Percentiles rank a stretch among this genome's conserved stretches.
phyloP scores from a whole-genome alignment of 2,888 invertebrate species.

The Caradrina clavipalpis region DNA sequence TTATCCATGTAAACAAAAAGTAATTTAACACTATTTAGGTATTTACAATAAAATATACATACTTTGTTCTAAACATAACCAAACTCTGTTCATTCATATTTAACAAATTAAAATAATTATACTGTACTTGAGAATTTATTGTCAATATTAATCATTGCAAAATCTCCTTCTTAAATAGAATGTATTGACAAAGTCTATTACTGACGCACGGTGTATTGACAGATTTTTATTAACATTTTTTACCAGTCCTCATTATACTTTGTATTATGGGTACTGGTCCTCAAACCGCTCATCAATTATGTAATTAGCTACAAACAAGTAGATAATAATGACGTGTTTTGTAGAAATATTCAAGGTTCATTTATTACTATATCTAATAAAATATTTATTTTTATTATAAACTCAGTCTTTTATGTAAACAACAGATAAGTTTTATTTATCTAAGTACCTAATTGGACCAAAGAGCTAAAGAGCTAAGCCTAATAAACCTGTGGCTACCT shows the following conservation, averaged over 20 bases:
- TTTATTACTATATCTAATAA: no score
- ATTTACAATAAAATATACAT: conserved; percentile 6
- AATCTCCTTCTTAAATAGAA: neutral
- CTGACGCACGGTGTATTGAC: neutral
- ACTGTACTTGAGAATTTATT: neutral
- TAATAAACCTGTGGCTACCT: neutral
- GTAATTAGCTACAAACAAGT: neutral
- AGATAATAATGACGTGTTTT: no score
- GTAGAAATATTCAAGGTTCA: no score
- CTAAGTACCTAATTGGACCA: neutral
- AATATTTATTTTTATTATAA: conserved; percentile 9
- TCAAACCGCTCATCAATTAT: neutral
- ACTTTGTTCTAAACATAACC: neutral
- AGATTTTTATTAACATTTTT: neutral
- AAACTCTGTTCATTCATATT: neutral
- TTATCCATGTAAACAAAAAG: no score
- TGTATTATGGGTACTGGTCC: neutral
- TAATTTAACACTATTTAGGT: conserved; percentile 9
- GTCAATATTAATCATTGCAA: neutral
- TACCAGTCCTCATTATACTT: neutral
- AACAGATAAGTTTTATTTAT: conserved; percentile 1
- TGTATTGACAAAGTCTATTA: neutral
- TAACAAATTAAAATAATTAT: neutral
- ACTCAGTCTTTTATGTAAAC: conserved; percentile 31
- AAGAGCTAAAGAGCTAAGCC: neutral